A percentile compares a stretch with the other conserved stretches of the same genome.
Evolutionary conservation across 2,113 vertebrate species (phyloP).

Genomic region (Aviceda subcristata): DNA sequence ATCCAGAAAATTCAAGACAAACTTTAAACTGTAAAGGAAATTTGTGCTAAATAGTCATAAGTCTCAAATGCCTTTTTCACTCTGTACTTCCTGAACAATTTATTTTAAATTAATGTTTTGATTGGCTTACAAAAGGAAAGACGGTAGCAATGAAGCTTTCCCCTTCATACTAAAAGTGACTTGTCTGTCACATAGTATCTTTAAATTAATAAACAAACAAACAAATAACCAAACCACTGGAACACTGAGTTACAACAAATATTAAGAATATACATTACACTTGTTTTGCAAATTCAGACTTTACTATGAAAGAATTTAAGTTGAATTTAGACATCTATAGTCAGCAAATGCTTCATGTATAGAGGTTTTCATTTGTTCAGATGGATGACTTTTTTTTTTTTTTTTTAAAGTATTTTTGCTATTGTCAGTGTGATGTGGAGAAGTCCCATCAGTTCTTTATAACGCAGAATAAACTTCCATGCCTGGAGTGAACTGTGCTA

Average conservation of each 20-base stretch:
- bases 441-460: constrained; percentile 36
- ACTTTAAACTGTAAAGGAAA: constrained; percentile 32
- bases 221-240: not conserved
- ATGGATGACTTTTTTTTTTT: not conserved
- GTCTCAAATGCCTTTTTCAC: constrained; percentile 9
- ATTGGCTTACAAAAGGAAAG: constrained; percentile 47
- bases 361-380: constrained; percentile 41
- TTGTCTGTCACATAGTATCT: not conserved
- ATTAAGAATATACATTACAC: not conserved
- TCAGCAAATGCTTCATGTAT: not conserved
- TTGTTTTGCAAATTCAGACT: constrained; percentile 36
- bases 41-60: constrained; percentile 21
- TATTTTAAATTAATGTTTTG: constrained; percentile 36
- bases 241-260: not conserved
- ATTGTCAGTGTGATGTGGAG: not conserved
- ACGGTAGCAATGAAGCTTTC: not conserved
- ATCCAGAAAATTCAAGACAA: constrained; percentile 65
- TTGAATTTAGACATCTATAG: constrained; percentile 17
- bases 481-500: constrained; percentile 79
- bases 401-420: not conserved
- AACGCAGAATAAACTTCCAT: constrained; percentile 34
- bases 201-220: not conserved
- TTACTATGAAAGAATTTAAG: not conserved
- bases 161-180: constrained; percentile 2
- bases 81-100: not conserved